Evolutionary conservation across 2,113 vertebrate species (phyloP), one percentile per base, ranked within the genome.

Genomic region (Carlito syrichta): DNA sequence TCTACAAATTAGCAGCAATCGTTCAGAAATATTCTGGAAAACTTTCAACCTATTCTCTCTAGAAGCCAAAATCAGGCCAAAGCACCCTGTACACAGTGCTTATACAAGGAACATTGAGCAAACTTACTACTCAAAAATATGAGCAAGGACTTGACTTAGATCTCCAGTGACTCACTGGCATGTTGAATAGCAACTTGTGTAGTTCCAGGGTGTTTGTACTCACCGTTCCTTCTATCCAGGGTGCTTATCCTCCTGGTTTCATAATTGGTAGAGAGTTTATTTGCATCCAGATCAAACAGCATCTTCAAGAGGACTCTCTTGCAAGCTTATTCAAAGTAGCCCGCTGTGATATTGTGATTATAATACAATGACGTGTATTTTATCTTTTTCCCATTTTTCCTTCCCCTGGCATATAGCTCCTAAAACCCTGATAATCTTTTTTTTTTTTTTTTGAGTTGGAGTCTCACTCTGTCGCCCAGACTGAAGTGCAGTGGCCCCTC

Each of bases 51-150:
- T 17, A 62, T 45, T 88, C n/a, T 68, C 23, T n/a, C 1, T 74
- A 48, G 89, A 43, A 81, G 22, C 30, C 6, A 48, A 27, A 56
- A 77, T n/a, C n/a, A n/a, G n/a, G n/a, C n/a, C n/a, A n/a, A 25
- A 56, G 56, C 17, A 38, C 9, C 4, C 1, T 5, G 10, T 14
- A 10, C 14, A 11, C 3, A 22, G 25, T 20, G 11, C 4, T 13
- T 11, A 0, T 23, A 14, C 0, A 23, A 13, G 69, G 50, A 48
- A 12, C 16, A 3, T 1, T 16, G 10, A 0, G 6, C 3, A 38
- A 4, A 43, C 5, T 22, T 3, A 23, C 38, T 10, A 7, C 6
- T 35, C 5, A 73, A 19, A 52, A 16, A 14, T 2, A 4, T 0
- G 8, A 30, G 19, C 20, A 52, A 69, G 38, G 13, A 7, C 5